phyloP scores from a whole-genome alignment of 2,888 invertebrate species.

The Cinara cedri region DNA sequence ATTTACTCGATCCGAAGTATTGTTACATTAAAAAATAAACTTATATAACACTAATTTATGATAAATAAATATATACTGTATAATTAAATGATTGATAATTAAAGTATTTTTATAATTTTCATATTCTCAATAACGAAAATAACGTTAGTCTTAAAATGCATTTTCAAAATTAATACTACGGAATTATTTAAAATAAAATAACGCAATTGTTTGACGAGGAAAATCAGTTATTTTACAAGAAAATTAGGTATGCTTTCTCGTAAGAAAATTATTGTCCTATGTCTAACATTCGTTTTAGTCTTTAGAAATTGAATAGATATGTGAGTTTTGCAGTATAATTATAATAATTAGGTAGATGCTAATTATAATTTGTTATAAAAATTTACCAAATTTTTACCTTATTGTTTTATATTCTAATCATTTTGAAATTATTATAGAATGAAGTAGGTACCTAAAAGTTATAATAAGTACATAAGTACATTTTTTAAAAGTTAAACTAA shows the following conservation, averaged over 20 bases:
- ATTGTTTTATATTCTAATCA: too few species aligned
- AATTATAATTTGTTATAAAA: too few species aligned
- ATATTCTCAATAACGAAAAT: neutral
- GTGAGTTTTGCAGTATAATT: too few species aligned
- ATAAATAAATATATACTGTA: neutral
- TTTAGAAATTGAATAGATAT: too few species aligned
- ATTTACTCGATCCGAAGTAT: neutral
- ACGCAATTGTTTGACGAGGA: neutral
- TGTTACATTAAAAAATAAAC: neutral
- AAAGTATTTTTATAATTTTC: neutral
- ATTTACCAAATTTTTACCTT: too few species aligned
- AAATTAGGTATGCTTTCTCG: constrained; percentile 36
- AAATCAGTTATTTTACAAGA: neutral
- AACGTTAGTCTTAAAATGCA: neutral
- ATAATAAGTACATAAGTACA: neutral
- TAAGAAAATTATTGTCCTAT: neutral
- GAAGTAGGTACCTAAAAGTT: too few species aligned
- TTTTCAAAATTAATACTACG: neutral
- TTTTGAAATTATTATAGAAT: neutral
- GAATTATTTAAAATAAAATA: constrained; percentile 2
- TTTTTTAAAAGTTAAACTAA: too few species aligned
- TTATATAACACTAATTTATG: neutral
- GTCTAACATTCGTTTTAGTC: neutral
- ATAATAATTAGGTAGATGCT: too few species aligned
- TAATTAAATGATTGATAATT: neutral